Evolutionary conservation across 2,888 invertebrate species (phyloP), one percentile per base, ranked within the genome.

Genomic region (Atherix ibis): DNA sequence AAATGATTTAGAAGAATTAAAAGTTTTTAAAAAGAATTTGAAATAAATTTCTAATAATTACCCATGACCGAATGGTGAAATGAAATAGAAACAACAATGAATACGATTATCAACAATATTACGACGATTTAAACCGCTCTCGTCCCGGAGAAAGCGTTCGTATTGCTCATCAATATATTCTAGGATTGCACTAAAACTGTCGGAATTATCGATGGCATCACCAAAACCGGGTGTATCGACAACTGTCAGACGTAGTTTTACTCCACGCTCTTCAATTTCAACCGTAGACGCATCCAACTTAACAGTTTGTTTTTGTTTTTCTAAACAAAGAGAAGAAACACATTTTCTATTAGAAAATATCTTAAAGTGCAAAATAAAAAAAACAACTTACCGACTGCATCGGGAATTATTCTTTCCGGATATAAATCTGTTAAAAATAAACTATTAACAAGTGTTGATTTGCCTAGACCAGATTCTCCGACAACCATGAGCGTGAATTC

Each of bases 401-500:
- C 82, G 34, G 85, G 84, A 48, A 89, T 78, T 32, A 83, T 73
- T 56, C 92, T 69, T 63, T 94, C 92, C 22, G 91, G 89, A 62
- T 95, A 95, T 38, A 95, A 67, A 60, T 95, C 94, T 26, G 91
- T 92, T 38, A 92, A 66, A 58, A 95, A 95, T 36, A 95, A 66
- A 40, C 91, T 91, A 62, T 94, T 94, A 32, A 95, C 89, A 31
- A 95, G 66, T 0, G 95, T 95, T 0, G 92, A 92, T 65, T 95
- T 95, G 22, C 95, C 95, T 25, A 94, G 65, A 0, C 94, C 91
- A 46, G 79, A 79, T 51, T 85, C 83, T 24, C 89, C 88, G 6
- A 88, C 92, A 35, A 95, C 92, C 94, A 95, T 94, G 9, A 95
- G 65, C 1, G 94, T 94, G 57, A 95, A 95, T 63, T 94, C 94